Evolutionary conservation across 2,797 vertebrate species (phyloP).

Genomic region (Acanthurus lineatus): DNA sequence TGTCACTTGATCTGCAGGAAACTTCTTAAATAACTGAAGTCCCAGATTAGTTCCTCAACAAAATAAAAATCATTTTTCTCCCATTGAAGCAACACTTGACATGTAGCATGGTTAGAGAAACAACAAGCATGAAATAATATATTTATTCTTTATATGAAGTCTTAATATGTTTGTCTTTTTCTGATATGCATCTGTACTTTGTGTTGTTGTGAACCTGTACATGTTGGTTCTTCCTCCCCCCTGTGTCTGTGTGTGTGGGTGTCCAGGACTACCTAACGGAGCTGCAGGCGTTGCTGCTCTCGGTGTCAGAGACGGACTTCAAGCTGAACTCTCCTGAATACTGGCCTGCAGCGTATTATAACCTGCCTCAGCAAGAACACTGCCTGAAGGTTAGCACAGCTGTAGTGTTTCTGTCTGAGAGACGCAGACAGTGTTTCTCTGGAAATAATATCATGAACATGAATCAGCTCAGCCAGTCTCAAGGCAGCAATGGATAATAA

Average conservation of each 20-base stretch:
- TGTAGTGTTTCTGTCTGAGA: conserved; percentile 7
- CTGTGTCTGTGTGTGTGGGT: conserved; percentile 28
- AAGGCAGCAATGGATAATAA: neutral
- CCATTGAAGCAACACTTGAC: neutral
- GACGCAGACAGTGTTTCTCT: neutral
- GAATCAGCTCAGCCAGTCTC: neutral
- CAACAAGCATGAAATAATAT: neutral
- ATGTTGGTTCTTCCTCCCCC: neutral
- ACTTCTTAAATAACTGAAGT: conserved; percentile 2
- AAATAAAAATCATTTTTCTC: neutral
- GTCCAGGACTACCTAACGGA: conserved; percentile 85
- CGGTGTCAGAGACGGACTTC: conserved; percentile 91
- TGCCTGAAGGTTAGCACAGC: conserved; percentile 92
- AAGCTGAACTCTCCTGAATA: conserved; percentile 92
- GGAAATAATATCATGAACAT: neutral
- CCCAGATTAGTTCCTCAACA: neutral
- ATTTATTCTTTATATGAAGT: neutral
- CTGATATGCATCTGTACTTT: conserved; percentile 31
- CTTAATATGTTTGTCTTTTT: conserved; percentile 15
- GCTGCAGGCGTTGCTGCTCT: conserved; percentile 90
- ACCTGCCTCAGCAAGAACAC: conserved; percentile 92
- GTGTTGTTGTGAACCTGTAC: conserved; percentile 17
- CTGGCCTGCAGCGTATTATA: conserved; percentile 90
- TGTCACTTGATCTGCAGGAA: neutral
- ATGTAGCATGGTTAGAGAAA: neutral